These are phyloP conservation scores for Cremastinae sp. DNA, from an alignment of 2,888 invertebrate species.

Conservation along the genomic window DNA sequence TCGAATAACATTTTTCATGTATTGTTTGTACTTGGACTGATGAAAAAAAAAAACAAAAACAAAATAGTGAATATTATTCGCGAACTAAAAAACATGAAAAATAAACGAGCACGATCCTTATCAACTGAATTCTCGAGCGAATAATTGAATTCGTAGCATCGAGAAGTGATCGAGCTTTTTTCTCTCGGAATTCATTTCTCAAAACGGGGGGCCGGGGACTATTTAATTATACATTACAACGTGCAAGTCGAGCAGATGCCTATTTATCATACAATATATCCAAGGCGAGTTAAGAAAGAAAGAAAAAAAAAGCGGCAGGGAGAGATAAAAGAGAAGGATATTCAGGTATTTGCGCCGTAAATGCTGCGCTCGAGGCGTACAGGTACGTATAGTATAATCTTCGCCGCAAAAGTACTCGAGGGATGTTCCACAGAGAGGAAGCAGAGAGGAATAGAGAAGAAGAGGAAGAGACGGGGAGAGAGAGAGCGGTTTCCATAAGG, in stretches of 20 bases:
- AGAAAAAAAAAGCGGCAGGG: conserved; percentile 31
- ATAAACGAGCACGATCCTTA: too few relatives aligned
- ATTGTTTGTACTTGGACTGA: too few relatives aligned
- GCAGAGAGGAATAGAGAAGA: conserved; percentile 4
- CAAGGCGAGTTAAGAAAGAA: conserved; percentile 12
- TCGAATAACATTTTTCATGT: neutral
- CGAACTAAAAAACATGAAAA: too few relatives aligned
- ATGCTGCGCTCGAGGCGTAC: conserved; percentile 30
- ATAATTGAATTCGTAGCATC: too few relatives aligned
- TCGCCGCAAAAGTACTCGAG: conserved; percentile 49
- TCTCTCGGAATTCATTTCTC: neutral
- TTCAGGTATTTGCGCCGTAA: conserved; percentile 63
- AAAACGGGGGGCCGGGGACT: neutral
- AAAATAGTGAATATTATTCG: too few relatives aligned
- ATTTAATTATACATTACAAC: conserved; percentile 34
- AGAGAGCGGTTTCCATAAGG: conserved; percentile 47
- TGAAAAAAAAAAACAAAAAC: too few relatives aligned
- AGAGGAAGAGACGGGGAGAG: conserved; percentile 16
- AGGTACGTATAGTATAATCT: conserved; percentile 35
- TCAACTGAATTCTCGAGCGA: too few relatives aligned
- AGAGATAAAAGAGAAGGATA: conserved; percentile 48
- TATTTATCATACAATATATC: conserved; percentile 57
- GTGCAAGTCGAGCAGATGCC: conserved; percentile 37
- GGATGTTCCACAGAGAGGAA: conserved; percentile 31
- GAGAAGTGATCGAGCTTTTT: neutral